phyloP scores from a whole-genome alignment of 2,113 vertebrate species.

The Epinephelus lanceolatus region DNA sequence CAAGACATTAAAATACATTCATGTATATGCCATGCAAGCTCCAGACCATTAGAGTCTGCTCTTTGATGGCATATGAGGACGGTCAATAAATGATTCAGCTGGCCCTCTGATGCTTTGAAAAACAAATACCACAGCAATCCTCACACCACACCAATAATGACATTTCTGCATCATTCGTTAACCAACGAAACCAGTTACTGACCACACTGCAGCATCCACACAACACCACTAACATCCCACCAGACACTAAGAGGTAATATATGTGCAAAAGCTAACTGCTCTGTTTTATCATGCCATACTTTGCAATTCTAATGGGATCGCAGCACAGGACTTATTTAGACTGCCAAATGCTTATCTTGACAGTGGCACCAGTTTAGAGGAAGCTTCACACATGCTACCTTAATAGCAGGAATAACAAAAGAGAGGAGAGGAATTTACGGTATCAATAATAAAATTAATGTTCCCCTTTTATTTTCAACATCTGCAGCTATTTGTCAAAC shows the following conservation, averaged over 20 bases:
- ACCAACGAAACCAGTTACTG: neutral
- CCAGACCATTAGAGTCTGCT: neutral
- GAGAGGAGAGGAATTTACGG: neutral
- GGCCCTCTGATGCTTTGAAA: neutral
- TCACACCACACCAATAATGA: neutral
- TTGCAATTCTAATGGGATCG: conserved; percentile 67
- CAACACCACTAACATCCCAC: neutral
- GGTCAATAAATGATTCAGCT: neutral
- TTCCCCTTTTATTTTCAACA: neutral
- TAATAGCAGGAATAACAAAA: neutral
- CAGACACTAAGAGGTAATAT: neutral
- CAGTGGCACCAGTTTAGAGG: conserved; percentile 7
- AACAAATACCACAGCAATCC: neutral
- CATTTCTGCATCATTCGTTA: neutral
- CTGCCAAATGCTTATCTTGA: conserved; percentile 44
- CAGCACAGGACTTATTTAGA: conserved; percentile 57
- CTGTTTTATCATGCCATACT: conserved; percentile 40
- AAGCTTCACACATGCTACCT: conserved; percentile 7
- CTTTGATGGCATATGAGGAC: neutral
- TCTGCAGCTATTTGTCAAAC: neutral
- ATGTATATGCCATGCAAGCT: neutral
- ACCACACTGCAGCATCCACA: neutral
- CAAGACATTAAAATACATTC: neutral
- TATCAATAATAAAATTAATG: neutral
- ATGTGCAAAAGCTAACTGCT: neutral